Base-by-base conservation (phyloP, 2,113 vertebrate species). In the Peromyscus polionotus region DNA sequence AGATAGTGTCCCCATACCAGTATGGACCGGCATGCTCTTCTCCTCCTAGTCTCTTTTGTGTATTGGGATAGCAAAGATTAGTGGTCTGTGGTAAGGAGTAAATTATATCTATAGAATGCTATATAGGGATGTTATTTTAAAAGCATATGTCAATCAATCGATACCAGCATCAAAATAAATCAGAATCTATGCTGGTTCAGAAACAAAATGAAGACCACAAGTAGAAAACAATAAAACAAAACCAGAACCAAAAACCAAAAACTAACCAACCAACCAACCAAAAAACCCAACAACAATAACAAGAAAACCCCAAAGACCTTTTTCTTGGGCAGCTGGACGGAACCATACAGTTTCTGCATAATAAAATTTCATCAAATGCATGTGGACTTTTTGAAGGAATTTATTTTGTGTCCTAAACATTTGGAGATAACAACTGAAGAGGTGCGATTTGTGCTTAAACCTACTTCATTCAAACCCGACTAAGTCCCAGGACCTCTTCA, bases 301-400 rank as follows among this genome's bases (percentile, higher is more conserved):
- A 65, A 65, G 7, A 14, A 59, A 59, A 59, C 54, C 54, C 54
- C 54, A 17, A n/a, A 45, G 8, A 9, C 4, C 14, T 51, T 14
- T 0, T 0, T 83, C n/a, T 33, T 48, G 88, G 12, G 20, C 2
- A 8, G 3, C 39, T 36, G 42, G 26, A 19, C 51, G 45, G 20
- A 88, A 59, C 84, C 42, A 33, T 16, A 86, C 5, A 42, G 42
- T 26, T 16, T 75, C 61, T 85, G 51, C 45, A n/a, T 81, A 75
- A 31, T 57, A 92, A 94, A 75, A 87, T 81, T 88, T 28, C 26
- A 45, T 88, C 24, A 94, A 68, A 92, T 26, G 59, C 59, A 42
- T 65, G 70, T 70, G 22, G 93, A 39, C 24, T 93, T 70, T 93
- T 81, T 91, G 20, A 51, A 72, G 86, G 17, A 86, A 86, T 20